These are phyloP conservation scores for Rhadina sibilatrix DNA, from an alignment of 2,113 vertebrate genomes.

Conservation along the genomic window DNA sequence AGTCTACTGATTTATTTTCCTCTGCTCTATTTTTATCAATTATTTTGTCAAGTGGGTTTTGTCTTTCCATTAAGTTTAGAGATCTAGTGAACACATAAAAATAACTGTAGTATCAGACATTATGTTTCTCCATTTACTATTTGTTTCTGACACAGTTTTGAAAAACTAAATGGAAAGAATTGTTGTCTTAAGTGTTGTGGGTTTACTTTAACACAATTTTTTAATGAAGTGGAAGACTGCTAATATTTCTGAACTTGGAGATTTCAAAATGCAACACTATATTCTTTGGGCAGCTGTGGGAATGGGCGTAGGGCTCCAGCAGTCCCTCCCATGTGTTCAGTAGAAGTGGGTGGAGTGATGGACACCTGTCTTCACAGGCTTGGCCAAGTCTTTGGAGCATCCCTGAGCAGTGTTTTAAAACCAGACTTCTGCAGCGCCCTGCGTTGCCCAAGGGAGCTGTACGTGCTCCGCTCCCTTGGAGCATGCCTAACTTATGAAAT, in stretches of 20 bases:
- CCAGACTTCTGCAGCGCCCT: background rate
- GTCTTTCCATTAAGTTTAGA: background rate
- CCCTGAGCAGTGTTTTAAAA: background rate
- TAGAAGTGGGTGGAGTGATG: accelerated
- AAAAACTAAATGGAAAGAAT: background rate
- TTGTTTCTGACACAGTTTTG: background rate
- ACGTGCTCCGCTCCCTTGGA: accelerated
- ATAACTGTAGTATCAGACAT: background rate
- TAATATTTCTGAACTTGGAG: background rate
- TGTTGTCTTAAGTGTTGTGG: background rate
- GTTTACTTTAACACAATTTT: background rate
- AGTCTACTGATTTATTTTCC: background rate
- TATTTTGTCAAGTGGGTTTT: background rate
- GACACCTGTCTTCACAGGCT: too few relatives aligned
- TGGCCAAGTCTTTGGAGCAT: background rate
- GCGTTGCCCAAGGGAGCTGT: accelerated
- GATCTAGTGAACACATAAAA: background rate
- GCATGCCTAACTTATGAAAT: accelerated
- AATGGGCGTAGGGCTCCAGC: accelerated
- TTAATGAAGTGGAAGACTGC: background rate
- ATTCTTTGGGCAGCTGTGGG: background rate
- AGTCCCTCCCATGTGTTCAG: accelerated
- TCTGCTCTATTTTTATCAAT: background rate
- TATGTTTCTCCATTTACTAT: background rate
- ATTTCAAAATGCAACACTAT: accelerated